Evolutionary conservation across 2,888 invertebrate genomes (phyloP).

Genomic region (Caradrina kadenii): DNA sequence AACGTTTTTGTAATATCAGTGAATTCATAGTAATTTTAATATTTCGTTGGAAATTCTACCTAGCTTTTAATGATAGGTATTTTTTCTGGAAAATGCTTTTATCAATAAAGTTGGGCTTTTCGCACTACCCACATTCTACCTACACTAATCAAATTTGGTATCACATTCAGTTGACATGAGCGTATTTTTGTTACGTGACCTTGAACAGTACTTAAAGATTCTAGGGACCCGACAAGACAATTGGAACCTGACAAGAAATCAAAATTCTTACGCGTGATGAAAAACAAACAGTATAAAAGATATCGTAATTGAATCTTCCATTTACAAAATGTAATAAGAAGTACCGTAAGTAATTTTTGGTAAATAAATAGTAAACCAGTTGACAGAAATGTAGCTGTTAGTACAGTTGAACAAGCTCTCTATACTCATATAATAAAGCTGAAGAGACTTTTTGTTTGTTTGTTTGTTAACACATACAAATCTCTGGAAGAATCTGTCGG

Average conservation of each 20-base stretch:
- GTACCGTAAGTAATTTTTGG: not conserved
- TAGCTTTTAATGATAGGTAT: not conserved
- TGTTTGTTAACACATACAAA: too few species aligned
- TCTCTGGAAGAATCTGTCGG: too few species aligned
- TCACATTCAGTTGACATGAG: conserved; percentile 8
- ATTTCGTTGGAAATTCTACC: not conserved
- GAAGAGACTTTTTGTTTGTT: too few species aligned
- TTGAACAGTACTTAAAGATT: conserved; percentile 39
- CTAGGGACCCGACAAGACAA: conserved; percentile 44
- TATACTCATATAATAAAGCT: too few species aligned
- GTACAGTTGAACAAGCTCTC: conserved; percentile 1
- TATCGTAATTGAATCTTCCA: conserved; percentile 36
- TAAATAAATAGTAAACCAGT: conserved; percentile 37
- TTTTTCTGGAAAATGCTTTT: not conserved
- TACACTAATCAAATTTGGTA: conserved; percentile 9
- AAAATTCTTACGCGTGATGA: conserved; percentile 49
- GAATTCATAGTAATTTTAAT: not conserved
- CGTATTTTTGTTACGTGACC: conserved; percentile 19
- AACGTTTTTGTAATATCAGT: not conserved
- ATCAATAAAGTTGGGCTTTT: not conserved
- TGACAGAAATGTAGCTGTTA: conserved; percentile 26
- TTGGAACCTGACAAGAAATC: conserved; percentile 51
- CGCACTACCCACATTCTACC: not conserved
- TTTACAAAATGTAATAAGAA: conserved; percentile 5
- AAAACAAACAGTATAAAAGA: conserved; percentile 44